phyloP scores from a whole-genome alignment of 2,797 vertebrate genomes.

The Cyclura pinguis region DNA sequence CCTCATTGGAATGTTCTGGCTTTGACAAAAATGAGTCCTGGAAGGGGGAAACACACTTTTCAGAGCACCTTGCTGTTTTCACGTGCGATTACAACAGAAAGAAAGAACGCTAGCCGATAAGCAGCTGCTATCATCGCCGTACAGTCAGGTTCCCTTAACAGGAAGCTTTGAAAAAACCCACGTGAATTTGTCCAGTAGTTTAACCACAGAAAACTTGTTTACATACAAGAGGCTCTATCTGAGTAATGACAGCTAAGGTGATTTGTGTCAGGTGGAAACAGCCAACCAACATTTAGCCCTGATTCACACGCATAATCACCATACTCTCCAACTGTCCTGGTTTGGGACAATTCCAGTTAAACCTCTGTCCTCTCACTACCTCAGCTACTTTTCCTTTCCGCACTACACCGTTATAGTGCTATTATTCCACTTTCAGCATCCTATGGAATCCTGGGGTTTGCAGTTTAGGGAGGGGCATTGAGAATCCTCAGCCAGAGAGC shows the following conservation, averaged over 20 bases:
- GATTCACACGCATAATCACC: no score
- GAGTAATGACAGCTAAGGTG: slow-evolving; percentile 7
- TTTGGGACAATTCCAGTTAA: no score
- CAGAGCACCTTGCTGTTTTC: neutral
- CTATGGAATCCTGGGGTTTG: no score
- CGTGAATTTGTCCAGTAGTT: neutral
- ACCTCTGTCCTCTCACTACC: no score
- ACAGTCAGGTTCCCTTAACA: slow-evolving; percentile 41
- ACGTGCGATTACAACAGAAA: neutral
- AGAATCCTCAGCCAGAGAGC: no score
- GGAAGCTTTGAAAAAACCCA: slow-evolving; percentile 65
- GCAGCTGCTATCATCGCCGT: slow-evolving; percentile 45
- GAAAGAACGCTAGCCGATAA: neutral
- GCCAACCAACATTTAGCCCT: neutral
- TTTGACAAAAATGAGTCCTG: neutral
- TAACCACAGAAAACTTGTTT: slow-evolving; percentile 61
- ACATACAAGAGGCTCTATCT: slow-evolving; percentile 53
- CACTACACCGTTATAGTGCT: no score
- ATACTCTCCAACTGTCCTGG: no score
- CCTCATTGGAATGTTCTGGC: neutral
- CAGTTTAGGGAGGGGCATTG: no score
- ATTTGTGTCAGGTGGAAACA: slow-evolving; percentile 29
- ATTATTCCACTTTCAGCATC: no score
- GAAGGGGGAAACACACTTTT: neutral
- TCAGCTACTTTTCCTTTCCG: no score